Conservation (phyloP, 2,888 invertebrate genomes). For the Sthenelais limicola region DNA sequence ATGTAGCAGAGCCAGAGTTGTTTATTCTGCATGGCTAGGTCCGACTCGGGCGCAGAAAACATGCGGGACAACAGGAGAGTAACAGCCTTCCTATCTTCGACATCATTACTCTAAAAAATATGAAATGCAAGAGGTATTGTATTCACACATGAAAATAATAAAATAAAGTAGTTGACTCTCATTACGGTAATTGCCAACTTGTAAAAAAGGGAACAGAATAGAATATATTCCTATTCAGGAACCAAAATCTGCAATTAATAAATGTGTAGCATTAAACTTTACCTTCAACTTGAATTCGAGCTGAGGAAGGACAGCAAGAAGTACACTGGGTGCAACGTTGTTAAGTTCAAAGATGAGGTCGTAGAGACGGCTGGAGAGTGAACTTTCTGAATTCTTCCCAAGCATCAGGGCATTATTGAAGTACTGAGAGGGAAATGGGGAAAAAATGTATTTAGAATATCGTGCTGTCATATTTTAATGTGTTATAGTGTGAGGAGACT, state of each 20-base stretch:
- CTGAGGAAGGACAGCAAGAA: conserved; percentile 91
- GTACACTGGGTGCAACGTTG: conserved; percentile 89
- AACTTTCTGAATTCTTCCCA: conserved; percentile 81
- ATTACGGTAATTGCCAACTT: not conserved
- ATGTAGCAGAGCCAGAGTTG: conserved; percentile 94
- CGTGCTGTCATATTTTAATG: too few relatives aligned
- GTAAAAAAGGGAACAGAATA: not conserved
- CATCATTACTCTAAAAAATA: conserved; percentile 82
- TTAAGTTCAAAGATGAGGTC: conserved; percentile 97
- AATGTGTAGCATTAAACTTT: too few relatives aligned
- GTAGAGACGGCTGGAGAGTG: conserved; percentile 78
- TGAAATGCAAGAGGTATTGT: not conserved
- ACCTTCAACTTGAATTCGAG: conserved; percentile 87
- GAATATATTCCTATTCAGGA: not conserved
- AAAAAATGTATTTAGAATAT: not conserved
- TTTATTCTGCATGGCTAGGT: conserved; percentile 87
- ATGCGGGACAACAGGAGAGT: conserved; percentile 86
- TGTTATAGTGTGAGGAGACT: too few relatives aligned
- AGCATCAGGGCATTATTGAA: conserved; percentile 95
- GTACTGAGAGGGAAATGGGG: conserved; percentile 78
- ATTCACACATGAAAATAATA: too few relatives aligned
- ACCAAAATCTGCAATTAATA: too few relatives aligned
- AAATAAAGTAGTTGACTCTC: not conserved
- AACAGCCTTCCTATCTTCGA: conserved; percentile 89
- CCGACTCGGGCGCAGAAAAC: conserved; percentile 96